Percentiles rank a stretch among this genome's conserved stretches.
Conservation (phyloP, 2,113 vertebrate genomes). For the Crotalus tigris region DNA sequence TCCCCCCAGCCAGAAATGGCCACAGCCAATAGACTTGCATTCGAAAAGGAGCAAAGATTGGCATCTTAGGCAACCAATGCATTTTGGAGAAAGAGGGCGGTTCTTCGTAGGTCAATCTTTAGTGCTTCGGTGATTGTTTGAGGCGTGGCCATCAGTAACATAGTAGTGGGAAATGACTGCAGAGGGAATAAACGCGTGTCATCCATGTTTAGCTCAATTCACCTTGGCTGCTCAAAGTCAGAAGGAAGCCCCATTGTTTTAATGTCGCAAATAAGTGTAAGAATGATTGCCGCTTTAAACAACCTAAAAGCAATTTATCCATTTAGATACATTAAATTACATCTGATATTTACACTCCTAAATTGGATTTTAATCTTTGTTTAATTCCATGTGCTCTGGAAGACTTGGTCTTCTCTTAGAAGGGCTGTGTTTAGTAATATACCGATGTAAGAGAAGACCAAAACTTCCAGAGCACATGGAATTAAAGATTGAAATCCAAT, state of each 20-base stretch:
- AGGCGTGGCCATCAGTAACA: conserved; percentile 9
- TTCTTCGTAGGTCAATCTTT: not conserved
- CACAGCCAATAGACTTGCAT: no score
- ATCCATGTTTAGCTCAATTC: not conserved
- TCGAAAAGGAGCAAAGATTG: not conserved
- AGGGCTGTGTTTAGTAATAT: no score
- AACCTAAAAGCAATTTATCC: not conserved
- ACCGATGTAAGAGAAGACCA: no score
- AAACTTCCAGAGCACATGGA: no score
- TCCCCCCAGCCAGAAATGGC: not conserved
- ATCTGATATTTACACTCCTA: not conserved
- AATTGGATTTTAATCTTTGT: not conserved
- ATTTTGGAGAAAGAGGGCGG: no score
- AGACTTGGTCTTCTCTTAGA: not conserved
- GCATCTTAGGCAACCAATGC: not conserved
- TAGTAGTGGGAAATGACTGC: not conserved
- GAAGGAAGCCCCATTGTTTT: not conserved
- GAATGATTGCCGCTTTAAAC: not conserved
- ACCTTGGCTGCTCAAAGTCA: no score
- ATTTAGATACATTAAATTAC: not conserved
- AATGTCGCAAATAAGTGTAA: not conserved
- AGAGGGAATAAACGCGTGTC: not conserved
- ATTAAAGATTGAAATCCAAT: no score
- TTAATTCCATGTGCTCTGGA: not conserved
- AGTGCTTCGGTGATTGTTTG: not conserved